A percentile compares a stretch with the other conserved stretches of the same genome.
Conservation (phyloP, 2,888 invertebrate genomes). For the Holacanthella duospinosa region DNA sequence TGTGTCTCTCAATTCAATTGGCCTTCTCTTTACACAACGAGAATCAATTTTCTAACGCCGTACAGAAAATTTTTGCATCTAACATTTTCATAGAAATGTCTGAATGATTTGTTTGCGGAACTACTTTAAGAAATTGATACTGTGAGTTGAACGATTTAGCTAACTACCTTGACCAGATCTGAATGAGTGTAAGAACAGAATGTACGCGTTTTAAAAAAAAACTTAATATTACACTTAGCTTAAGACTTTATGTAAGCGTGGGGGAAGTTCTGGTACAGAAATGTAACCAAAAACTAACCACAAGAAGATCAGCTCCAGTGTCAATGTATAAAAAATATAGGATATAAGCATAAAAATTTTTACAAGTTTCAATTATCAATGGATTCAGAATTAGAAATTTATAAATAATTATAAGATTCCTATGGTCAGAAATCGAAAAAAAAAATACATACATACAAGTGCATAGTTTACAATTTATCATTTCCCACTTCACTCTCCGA, state of each 20-base stretch:
- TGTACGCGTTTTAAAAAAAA: not conserved
- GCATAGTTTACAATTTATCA: too few relatives aligned
- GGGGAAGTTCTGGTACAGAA: not conserved
- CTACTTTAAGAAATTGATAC: too few relatives aligned
- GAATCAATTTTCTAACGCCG: not conserved
- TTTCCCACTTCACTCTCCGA: too few relatives aligned
- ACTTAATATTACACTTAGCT: too few relatives aligned
- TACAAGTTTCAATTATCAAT: too few relatives aligned
- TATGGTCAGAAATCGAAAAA: too few relatives aligned
- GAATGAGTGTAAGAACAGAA: not conserved
- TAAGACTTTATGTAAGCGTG: not conserved
- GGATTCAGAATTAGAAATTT: too few relatives aligned
- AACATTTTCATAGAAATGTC: too few relatives aligned
- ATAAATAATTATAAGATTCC: too few relatives aligned
- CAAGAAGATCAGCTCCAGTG: slow-evolving; percentile 1
- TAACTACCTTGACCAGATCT: not conserved
- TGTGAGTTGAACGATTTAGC: too few relatives aligned
- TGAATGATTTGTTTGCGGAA: too few relatives aligned
- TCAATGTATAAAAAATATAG: not conserved
- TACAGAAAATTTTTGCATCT: not conserved
- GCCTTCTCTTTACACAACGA: not conserved
- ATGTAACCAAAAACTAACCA: not conserved
- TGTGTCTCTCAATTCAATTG: not conserved
- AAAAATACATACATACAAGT: too few relatives aligned
- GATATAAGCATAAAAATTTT: not conserved